A percentile compares a stretch with the other conserved stretches of the same genome.
These are phyloP conservation scores for Melopsittacus undulatus DNA, from an alignment of 2,797 vertebrate species.

Conservation along the genomic window DNA sequence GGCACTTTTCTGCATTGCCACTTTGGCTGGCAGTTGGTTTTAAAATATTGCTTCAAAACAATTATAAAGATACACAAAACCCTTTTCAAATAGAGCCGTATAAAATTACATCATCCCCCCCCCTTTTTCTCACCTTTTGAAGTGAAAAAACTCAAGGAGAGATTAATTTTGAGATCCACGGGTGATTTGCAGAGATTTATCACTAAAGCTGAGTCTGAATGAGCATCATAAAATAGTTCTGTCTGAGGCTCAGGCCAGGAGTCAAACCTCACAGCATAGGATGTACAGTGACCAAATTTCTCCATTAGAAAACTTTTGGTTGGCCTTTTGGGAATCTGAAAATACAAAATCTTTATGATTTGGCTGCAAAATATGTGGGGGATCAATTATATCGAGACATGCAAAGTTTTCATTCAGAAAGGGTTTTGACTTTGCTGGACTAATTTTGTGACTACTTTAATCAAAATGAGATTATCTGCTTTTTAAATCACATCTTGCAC, in stretches of 20 bases:
- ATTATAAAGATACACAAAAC: conserved; percentile 50
- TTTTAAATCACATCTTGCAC: not conserved
- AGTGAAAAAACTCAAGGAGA: conserved; percentile 1
- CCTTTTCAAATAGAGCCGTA: conserved; percentile 23
- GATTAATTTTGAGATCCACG: not conserved
- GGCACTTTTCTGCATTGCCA: conserved; percentile 51
- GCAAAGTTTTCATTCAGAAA: not conserved
- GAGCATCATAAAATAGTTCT: not conserved
- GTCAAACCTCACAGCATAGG: not conserved
- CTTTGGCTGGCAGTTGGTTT: conserved; percentile 65
- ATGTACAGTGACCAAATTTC: not conserved
- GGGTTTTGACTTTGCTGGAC: not conserved
- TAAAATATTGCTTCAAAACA: conserved; percentile 73
- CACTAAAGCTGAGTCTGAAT: not conserved
- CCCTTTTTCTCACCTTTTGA: not conserved
- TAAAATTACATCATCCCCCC: not conserved
- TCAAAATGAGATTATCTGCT: not conserved
- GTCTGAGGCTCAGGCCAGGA: not conserved
- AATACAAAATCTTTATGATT: not conserved
- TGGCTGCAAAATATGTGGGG: not conserved
- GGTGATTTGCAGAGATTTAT: not conserved
- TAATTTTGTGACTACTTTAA: not conserved
- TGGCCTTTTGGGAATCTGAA: not conserved
- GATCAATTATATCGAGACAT: not conserved
- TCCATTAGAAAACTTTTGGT: not conserved